Evolutionary conservation across 2,888 invertebrate species (phyloP), one percentile per base, ranked within the genome.

Genomic region (Ashinkailepas kermadecensis): DNA sequence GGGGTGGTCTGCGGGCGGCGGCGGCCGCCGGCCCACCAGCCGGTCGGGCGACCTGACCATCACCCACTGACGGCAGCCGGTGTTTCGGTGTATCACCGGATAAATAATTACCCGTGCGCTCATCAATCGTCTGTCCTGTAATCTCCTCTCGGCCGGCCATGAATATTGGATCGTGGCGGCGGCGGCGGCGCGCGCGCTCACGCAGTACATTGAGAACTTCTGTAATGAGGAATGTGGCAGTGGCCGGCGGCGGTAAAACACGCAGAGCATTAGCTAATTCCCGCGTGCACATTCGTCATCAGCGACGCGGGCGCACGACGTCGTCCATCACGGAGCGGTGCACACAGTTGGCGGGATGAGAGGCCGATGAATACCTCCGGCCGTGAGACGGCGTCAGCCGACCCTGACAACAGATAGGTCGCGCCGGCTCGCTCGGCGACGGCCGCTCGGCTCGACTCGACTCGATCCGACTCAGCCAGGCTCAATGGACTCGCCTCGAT

Each of bases 171-270:
- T 70, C 70, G 70, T 7, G 59, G 59, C 59, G 59, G 59, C 59
- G 59, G 59, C 59, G 59, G 59, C 11, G 59, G 39, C 9, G 23
- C 11, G 39, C 70, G 70, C 54, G 39, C 9, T 9, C 11, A 15
- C 70, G 70, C 54, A 12, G 70, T 59, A 70, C 70, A 70, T 25
- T 13, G 18, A 39, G 18, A 70, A 39, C 70, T 39, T 7, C 70
- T 70, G 70, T 70, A 70, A 70, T 70, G 70, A 70, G 70, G 70
- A 70, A 70, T 70, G 70, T 70, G 13, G 54, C 39, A 4, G 54
- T 54, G 54, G 70, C 70, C n/a, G 25, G 23, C 67, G 67, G n/a
- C 67, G 12, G 23, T n/a, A 23, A n/a, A 67, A 25, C 70, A 54
- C 54, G 70, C 70, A 11, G 54, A 25, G 70, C 70, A 70, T 39